Base-by-base conservation (phyloP, 2,888 invertebrate species). In the Lucinisca nassula region DNA sequence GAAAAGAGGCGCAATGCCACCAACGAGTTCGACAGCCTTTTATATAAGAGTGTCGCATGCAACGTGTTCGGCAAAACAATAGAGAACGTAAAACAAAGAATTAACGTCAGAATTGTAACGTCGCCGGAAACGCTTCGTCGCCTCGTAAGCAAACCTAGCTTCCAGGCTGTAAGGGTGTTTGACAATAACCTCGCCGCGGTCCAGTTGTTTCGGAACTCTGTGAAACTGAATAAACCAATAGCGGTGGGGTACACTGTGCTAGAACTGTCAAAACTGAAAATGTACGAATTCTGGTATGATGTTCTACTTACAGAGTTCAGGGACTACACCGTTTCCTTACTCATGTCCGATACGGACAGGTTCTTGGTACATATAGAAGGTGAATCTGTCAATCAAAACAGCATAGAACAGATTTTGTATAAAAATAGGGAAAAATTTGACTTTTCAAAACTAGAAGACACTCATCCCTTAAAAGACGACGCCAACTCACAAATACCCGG, bases 211-310 rank as follows among this genome's bases (percentile, higher is more conserved):
- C 61, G 32, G n/a, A 21, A 49, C 0, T 10, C 17, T 3, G 79
- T 79, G n/a, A 32, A 72, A 27, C 49, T 79, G 32, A 72, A 79
- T 51, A 79, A 40, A 72, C 79, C 79, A 32, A 72, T 79, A 21
- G 35, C 70, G 0, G 72, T 79, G 0, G 79, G 79, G 2, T 79
- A 61, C 32, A 49, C 45, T 10, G 67, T 79, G 0, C 51, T 79
- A n/a, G 72, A 72, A 24, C 24, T 72, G 35, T 45, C 79, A 1
- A 79, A 79, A 37, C n/a, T 17, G 38, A 49, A 61, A 21, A 67
- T 79, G 40, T 72, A 79, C 35, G 1, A 27, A 2, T 79, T 79
- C 27, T 79, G 24, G 49, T 79, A 79, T 32, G 79, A 79, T 21
- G 40, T 72, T 12, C n/a, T 79, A n/a, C 37, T 67, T 21, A 0